phyloP scores from a whole-genome alignment of 2,113 vertebrate genomes.

The Leptobrachium leishanense region DNA sequence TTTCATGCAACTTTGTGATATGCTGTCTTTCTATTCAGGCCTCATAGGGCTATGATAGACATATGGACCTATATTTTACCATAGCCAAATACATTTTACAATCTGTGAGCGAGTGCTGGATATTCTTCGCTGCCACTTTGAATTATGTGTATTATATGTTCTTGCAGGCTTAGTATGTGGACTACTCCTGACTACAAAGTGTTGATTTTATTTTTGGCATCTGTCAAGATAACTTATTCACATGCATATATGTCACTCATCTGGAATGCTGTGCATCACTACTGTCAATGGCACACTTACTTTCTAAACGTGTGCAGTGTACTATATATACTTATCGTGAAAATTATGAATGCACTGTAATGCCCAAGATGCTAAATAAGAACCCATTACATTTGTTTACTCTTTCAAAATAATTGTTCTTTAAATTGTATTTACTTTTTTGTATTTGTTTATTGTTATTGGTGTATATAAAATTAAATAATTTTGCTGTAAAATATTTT shows the following conservation, averaged over 20 bases:
- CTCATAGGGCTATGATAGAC: no score
- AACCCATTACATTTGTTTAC: neutral
- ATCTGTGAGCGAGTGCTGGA: neutral
- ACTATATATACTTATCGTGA: neutral
- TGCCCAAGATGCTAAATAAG: neutral
- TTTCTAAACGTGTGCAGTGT: neutral
- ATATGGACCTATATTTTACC: neutral
- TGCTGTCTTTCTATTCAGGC: no score
- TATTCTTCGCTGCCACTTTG: neutral
- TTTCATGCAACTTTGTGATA: no score
- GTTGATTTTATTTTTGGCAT: constrained; percentile 49
- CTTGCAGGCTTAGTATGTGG: neutral
- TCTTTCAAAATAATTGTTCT: no score
- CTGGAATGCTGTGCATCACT: constrained; percentile 46
- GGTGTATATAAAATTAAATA: no score
- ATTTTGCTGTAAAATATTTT: no score
- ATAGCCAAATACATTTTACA: neutral
- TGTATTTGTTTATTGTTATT: no score
- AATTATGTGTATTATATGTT: neutral
- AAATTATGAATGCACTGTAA: neutral
- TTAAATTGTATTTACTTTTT: no score
- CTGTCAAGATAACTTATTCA: constrained; percentile 49
- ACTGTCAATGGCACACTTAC: constrained; percentile 19
- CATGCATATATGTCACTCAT: constrained; percentile 47
- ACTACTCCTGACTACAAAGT: constrained; percentile 38